Conservation (phyloP, 2,797 vertebrate genomes). For the Chaetophractus vellerosus region DNA sequence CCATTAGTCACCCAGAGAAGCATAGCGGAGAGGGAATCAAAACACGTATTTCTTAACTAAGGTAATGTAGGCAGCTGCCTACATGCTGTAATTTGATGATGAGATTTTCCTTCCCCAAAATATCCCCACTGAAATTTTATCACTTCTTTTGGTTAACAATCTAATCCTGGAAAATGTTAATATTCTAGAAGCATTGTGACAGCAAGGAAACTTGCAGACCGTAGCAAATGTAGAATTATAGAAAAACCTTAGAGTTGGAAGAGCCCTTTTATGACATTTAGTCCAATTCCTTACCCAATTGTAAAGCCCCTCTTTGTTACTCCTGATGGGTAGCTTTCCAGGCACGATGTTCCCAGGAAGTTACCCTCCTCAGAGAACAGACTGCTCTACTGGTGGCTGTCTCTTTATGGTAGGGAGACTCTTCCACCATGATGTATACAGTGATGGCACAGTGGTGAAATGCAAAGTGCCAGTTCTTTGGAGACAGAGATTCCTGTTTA, state of each 20-base stretch:
- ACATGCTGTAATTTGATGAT: conserved; percentile 13
- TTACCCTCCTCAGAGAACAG: neutral
- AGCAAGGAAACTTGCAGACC: neutral
- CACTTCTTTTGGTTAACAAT: conserved; percentile 45
- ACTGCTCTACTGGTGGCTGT: neutral
- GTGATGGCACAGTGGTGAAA: neutral
- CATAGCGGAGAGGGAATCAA: neutral
- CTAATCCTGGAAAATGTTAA: conserved; percentile 23
- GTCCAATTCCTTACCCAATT: neutral
- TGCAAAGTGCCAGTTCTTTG: neutral
- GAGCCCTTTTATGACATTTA: neutral
- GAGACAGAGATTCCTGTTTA: no score
- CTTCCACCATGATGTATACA: no score
- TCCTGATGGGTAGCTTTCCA: neutral
- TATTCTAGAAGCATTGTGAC: neutral
- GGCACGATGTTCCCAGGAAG: neutral
- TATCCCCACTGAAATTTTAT: conserved; percentile 23
- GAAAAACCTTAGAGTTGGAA: neutral
- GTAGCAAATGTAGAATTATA: neutral
- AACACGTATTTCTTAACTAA: neutral
- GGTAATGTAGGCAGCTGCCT: conserved; percentile 3
- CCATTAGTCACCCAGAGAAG: conserved; percentile 16
- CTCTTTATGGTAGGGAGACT: neutral
- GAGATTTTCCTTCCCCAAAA: conserved; percentile 45
- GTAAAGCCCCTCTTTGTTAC: neutral